Evolutionary conservation across 2,888 invertebrate genomes (phyloP), one percentile per base, ranked within the genome.

Genomic region (Himalopsyche tibetana): DNA sequence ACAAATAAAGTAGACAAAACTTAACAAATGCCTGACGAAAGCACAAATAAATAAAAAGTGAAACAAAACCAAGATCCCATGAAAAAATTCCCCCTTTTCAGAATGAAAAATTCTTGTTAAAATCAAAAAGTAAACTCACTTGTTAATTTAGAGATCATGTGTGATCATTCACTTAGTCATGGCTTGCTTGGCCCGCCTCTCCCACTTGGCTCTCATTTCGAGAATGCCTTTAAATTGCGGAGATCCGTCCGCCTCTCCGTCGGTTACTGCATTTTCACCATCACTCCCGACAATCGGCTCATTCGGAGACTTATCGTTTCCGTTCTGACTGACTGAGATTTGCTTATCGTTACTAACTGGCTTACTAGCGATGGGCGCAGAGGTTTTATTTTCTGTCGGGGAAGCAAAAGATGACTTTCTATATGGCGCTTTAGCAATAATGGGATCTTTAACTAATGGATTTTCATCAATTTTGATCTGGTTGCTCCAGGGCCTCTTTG

Each of bases 161-260:
- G 36, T 5, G 36, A 74, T 74, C 74, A 15, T 56, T 91, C 92
- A 93, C 92, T 94, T 94, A 92, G 94, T 94, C 92, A 94, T 94
- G 89, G 94, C 95, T 91, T 95, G 95, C 91, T 96, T 95, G 56
- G 96, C 96, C 89, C 96, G 93, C 89, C 96, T 94, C 91, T 96
- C 96, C 96, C 96, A 96, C 90, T 96, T 96, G 8, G 96, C 96
- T 86, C 95, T 94, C 90, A 96, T 94, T 90, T 96, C 96, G 90
- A 95, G 94, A 89, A 96, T 96, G 87, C 96, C 95, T 90, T 96
- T 96, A 89, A 95, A 95, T 90, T 94, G 94, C 79, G 94, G 94
- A 88, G 93, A 91, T 81, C 91, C 92, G 86, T 92, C 93, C 11
- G 92, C 92, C 88, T 92, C 92, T 11, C 90, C 91, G 89, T 92